phyloP scores from a whole-genome alignment of 2,113 vertebrate species.

The Gymnogyps californianus region DNA sequence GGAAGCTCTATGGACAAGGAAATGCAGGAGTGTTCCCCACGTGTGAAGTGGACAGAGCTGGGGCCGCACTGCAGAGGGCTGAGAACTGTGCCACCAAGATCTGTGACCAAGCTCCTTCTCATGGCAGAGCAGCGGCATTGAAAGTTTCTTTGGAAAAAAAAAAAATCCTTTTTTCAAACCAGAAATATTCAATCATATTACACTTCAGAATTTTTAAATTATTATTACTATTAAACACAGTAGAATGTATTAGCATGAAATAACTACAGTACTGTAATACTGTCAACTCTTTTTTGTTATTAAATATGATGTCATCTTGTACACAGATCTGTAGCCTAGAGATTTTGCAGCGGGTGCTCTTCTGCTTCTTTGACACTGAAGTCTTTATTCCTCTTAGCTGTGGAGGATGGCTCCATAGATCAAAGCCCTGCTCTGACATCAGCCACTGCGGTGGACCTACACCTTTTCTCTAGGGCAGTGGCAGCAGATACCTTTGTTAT shows the following conservation, averaged over 20 bases:
- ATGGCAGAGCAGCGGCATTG: neutral
- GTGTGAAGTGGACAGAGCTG: neutral
- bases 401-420: neutral
- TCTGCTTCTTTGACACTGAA: neutral
- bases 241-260: neutral
- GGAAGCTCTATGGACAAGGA: neutral
- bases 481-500: neutral
- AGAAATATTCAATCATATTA: neutral
- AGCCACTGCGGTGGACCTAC: neutral
- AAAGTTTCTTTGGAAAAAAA: neutral
- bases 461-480: neutral
- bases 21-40: neutral
- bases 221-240: neutral
- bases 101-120: neutral
- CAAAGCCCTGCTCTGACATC: neutral
- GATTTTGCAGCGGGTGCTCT: neutral
- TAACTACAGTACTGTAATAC: neutral
- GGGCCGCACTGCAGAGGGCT: rapidly evolving
- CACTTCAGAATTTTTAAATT: neutral
- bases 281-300: neutral
- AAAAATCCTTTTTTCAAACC: neutral
- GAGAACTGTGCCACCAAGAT: neutral
- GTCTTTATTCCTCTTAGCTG: neutral
- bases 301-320: neutral
- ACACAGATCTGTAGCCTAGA: neutral